Evolutionary conservation across 2,888 invertebrate genomes (phyloP).

Genomic region (Mesoligia furuncula): DNA sequence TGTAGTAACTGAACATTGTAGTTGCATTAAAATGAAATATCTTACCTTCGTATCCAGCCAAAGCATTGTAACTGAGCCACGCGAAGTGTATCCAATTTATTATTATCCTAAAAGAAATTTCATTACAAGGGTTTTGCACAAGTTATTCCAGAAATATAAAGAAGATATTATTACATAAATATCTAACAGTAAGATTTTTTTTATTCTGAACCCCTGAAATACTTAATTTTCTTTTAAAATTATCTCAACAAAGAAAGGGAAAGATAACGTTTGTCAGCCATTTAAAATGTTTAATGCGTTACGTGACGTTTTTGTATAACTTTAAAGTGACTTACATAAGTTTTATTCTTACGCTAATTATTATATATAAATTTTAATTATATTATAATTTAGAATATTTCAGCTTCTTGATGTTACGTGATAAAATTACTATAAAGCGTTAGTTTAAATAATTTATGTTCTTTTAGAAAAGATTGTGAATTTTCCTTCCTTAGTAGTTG

Average conservation of each 20-base stretch:
- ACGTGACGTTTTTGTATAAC: conserved; percentile 56
- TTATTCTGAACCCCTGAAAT: conserved; percentile 17
- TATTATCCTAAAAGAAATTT: conserved; percentile 40
- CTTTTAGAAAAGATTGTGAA: conserved; percentile 47
- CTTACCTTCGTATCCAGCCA: conserved; percentile 13
- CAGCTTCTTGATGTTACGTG: conserved; percentile 76
- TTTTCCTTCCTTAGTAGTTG: neutral
- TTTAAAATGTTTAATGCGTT: conserved; percentile 54
- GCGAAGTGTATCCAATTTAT: conserved; percentile 36
- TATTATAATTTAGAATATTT: conserved; percentile 88
- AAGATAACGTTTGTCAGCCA: conserved; percentile 44
- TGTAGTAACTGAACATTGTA: neutral
- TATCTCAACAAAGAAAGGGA: conserved; percentile 34
- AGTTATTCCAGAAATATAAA: conserved; percentile 32
- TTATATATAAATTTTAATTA: conserved; percentile 68
- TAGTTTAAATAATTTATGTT: conserved; percentile 69
- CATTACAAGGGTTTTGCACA: conserved; percentile 35
- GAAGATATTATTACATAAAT: conserved; percentile 26
- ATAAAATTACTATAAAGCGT: conserved; percentile 86
- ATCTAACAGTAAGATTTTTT: conserved; percentile 13
- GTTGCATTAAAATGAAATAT: neutral
- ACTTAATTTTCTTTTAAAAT: conserved; percentile 38
- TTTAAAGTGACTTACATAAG: conserved; percentile 61
- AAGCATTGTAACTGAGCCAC: conserved; percentile 5
- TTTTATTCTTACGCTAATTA: conserved; percentile 63